phyloP scores from a whole-genome alignment of 1,140 invertebrate species.

The Caenorhabditis tropicalis region DNA sequence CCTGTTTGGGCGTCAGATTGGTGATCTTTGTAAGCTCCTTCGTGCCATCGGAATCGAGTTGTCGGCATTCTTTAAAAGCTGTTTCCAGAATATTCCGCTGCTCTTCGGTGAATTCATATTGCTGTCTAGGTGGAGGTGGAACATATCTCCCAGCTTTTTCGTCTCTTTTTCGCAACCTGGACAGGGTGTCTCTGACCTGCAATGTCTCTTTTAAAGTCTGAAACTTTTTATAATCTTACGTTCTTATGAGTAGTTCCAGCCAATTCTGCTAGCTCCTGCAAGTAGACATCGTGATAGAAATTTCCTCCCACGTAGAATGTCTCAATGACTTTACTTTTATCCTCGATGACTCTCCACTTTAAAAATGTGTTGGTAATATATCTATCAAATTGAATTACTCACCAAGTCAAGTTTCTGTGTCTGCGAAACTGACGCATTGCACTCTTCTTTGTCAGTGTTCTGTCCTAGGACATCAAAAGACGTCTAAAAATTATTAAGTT shows the following conservation, averaged over 20 bases:
- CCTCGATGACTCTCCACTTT: neutral
- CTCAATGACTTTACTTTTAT: neutral
- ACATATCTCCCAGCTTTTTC: neutral
- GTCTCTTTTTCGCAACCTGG: neutral
- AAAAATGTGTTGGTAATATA: neutral
- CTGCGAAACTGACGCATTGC: neutral
- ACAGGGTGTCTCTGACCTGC: conserved; percentile 16
- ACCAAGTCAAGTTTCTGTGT: neutral
- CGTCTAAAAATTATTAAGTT: too few relatives aligned
- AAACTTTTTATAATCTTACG: neutral
- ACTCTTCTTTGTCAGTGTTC: too few relatives aligned
- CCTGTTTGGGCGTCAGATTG: neutral
- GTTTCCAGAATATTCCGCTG: neutral
- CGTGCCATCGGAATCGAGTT: neutral
- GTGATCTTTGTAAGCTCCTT: neutral
- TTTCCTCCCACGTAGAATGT: neutral
- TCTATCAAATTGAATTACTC: neutral
- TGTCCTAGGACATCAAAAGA: too few relatives aligned
- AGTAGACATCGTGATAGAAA: neutral
- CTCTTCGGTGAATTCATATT: neutral
- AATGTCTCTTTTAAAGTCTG: neutral
- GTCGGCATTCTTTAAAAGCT: neutral
- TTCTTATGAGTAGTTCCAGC: neutral
- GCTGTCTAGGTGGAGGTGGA: neutral
- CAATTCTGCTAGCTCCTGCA: neutral